Evolutionary conservation across 2,797 vertebrate species (phyloP).

Genomic region (Coilia nasus): DNA sequence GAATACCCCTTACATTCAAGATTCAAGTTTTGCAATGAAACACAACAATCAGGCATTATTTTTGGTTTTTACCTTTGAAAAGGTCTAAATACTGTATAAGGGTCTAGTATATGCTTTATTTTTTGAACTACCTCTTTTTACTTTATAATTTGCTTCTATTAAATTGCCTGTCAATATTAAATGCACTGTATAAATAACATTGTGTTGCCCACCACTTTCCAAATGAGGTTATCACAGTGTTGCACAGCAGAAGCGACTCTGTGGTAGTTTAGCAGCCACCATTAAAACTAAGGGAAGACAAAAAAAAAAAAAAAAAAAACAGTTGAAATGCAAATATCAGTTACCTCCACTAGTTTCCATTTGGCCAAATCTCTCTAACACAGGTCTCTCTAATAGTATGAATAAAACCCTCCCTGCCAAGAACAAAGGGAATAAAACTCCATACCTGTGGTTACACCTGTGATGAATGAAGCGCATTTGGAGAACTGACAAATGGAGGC

Average conservation of each 20-base stretch:
- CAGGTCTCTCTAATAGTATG: not conserved
- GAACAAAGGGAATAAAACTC: not conserved
- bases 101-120: too few species aligned
- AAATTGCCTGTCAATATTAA: too few species aligned
- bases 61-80: too few species aligned
- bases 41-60: too few species aligned
- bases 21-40: too few species aligned
- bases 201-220: not conserved
- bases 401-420: not conserved
- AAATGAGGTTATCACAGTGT: not conserved
- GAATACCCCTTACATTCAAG: too few species aligned
- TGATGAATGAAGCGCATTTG: conserved; percentile 48
- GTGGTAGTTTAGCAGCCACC: not conserved
- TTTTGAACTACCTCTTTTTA: too few species aligned
- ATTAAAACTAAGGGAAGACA: not conserved
- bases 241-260: not conserved
- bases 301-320: not conserved
- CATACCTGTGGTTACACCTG: conserved; percentile 35
- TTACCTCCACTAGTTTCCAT: not conserved
- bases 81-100: too few species aligned
- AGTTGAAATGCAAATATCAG: not conserved
- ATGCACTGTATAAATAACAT: too few species aligned
- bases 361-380: not conserved
- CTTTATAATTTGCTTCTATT: too few species aligned
- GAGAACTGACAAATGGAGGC: conserved; percentile 33